phyloP scores from a whole-genome alignment of 2,888 invertebrate genomes.

The Sinelater perroti region DNA sequence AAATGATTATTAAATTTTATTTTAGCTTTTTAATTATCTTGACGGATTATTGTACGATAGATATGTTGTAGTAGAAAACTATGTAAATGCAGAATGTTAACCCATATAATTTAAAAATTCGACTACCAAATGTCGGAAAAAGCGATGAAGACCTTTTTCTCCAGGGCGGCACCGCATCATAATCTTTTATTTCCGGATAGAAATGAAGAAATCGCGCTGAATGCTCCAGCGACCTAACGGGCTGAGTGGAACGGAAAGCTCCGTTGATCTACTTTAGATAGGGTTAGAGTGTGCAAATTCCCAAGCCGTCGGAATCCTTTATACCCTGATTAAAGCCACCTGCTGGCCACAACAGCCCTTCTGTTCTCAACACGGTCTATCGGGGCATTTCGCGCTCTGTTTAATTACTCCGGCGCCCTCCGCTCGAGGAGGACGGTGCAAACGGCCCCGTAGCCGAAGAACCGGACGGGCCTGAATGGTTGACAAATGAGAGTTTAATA shows the following conservation, averaged over 20 bases:
- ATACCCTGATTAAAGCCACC: conserved; percentile 43
- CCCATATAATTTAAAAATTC: too few species aligned
- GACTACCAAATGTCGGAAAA: too few species aligned
- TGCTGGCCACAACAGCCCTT: conserved; percentile 36
- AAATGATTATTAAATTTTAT: too few species aligned
- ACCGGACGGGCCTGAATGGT: conserved; percentile 16
- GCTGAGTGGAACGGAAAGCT: conserved; percentile 39
- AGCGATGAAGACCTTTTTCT: too few species aligned
- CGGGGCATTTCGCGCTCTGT: conserved; percentile 28
- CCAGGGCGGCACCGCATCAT: too few species aligned
- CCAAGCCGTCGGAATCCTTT: conserved; percentile 41
- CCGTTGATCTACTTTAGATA: conserved; percentile 43
- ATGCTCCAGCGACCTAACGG: conserved; percentile 28
- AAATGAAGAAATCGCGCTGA: conserved; percentile 22
- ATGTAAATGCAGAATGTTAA: too few species aligned
- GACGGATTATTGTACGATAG: too few species aligned
- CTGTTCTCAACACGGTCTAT: conserved; percentile 32
- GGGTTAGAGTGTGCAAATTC: conserved; percentile 46
- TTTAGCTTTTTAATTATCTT: too few species aligned
- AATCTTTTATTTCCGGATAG: not conserved
- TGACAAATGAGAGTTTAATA: conserved; percentile 37
- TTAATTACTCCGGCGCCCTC: conserved; percentile 26
- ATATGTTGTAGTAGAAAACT: too few species aligned
- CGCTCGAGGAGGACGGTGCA: conserved; percentile 17
- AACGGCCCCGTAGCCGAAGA: conserved; percentile 16